Evolutionary conservation across 2,888 invertebrate genomes (phyloP), one percentile per base, ranked within the genome.

Genomic region (Eledone cirrhosa): DNA sequence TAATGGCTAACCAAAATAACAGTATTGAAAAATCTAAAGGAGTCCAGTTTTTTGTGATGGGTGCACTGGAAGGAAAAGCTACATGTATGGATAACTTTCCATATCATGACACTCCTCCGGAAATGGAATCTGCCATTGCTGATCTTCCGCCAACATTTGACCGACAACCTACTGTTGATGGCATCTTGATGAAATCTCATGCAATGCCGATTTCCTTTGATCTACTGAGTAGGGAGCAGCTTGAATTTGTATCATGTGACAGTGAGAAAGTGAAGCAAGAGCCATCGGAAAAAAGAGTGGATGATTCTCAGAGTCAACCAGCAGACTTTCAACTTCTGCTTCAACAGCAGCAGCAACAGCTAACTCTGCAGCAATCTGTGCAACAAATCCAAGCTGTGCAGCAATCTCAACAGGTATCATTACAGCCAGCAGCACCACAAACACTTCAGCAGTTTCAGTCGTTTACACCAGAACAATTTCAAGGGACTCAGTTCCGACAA

Each of bases 41-140:
- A 29, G 76, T 76, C 47, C 76, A 76, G 47, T 76, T 76, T 76
- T 76, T 76, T 76, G 76, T 76, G 14, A 76, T 76, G 76, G 76
- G 76, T 22, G 48, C 7, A 22, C 19, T 76, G 29, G 76, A 76
- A 76, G 76, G 76, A 8, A 76, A 76, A 48, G 27, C 29, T 13
- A 76, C 16, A 47, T n/a, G n/a, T 24, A 29, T 48, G 11, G 48
- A 76, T 47, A 27, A 47, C 19, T 48, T 48, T 22, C 27, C 48
- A 27, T 48, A 29, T 76, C 48, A 76, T 29, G 48, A 47, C 29
- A 0, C 24, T 7, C 48, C 48, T 76, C 16, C 47, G 11, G 76
- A 76, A 47, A 76, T 76, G 48, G 76, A 76, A 48, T 76, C 76
- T 48, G 76, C 47, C 19, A 74, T 74, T 74, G 41, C 48, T 24